Percentiles rank a stretch among this genome's conserved stretches.
These are phyloP conservation scores for Daktulosphaira vitifoliae DNA, from an alignment of 1,140 invertebrate species.

Conservation along the genomic window DNA sequence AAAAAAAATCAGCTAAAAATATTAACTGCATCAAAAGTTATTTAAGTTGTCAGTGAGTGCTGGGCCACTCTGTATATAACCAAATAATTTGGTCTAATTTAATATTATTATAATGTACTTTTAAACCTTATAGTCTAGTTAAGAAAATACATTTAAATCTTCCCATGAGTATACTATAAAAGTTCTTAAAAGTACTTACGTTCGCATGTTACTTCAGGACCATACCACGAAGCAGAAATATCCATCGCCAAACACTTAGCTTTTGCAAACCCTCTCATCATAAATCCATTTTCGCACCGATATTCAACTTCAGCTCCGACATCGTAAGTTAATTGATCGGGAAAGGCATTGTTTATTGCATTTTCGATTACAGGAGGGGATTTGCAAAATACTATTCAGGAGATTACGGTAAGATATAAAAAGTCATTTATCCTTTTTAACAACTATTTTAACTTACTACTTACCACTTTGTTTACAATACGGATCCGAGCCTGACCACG, in stretches of 20 bases:
- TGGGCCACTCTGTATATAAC: too few species aligned
- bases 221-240: slow-evolving; percentile 74
- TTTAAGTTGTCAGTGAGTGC: too few species aligned
- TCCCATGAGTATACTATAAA: too few species aligned
- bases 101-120: too few species aligned
- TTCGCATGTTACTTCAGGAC: slow-evolving; percentile 89
- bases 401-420: background rate
- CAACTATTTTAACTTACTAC: slow-evolving; percentile 38
- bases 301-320: slow-evolving; percentile 79
- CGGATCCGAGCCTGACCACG: slow-evolving; percentile 80
- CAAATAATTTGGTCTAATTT: too few species aligned
- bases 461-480: slow-evolving; percentile 80
- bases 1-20: too few species aligned
- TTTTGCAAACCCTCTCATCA: slow-evolving; percentile 68
- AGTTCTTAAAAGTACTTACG: too few species aligned
- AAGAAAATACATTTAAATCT: too few species aligned
- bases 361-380: slow-evolving; percentile 78
- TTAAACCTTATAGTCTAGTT: too few species aligned
- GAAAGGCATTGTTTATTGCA: slow-evolving; percentile 73
- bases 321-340: slow-evolving; percentile 72
- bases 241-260: slow-evolving; percentile 86
- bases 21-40: too few species aligned
- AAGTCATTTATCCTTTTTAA: background rate
- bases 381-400: slow-evolving; percentile 63
- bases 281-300: slow-evolving; percentile 81